Conservation (phyloP, 2,113 vertebrate species). For the Leucoraja erinaceus region DNA sequence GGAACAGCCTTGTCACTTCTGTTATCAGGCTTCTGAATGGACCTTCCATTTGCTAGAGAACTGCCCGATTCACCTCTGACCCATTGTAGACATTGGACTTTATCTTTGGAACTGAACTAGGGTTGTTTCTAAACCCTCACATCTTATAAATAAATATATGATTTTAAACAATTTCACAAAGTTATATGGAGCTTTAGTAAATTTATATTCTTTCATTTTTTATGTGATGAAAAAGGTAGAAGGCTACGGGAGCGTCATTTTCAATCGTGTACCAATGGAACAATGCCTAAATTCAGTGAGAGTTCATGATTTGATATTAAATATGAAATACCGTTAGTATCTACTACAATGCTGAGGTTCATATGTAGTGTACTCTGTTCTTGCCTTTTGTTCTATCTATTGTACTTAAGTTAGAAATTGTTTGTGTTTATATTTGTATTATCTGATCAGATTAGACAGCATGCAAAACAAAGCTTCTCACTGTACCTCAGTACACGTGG, state of each 20-base stretch:
- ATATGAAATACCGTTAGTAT: neutral
- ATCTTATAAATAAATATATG: neutral
- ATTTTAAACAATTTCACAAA: neutral
- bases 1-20: too few species aligned
- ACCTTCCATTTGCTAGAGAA: too few species aligned
- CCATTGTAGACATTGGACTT: too few species aligned
- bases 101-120: neutral
- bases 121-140: neutral
- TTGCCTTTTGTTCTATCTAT: too few species aligned
- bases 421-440: too few species aligned
- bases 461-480: too few species aligned
- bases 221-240: neutral
- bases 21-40: too few species aligned
- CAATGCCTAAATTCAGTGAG: neutral
- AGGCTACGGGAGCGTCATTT: neutral
- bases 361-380: too few species aligned
- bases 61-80: too few species aligned
- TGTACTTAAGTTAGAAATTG: too few species aligned
- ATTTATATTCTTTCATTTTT: conserved; percentile 10
- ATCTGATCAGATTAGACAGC: too few species aligned
- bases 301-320: neutral
- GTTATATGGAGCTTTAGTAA: neutral
- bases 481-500: too few species aligned
- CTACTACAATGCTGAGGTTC: neutral
- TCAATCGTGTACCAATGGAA: neutral